Evolutionary conservation across 1,140 invertebrate species (phyloP), one percentile per base, ranked within the genome.

Genomic region (Micrasema minimum): DNA sequence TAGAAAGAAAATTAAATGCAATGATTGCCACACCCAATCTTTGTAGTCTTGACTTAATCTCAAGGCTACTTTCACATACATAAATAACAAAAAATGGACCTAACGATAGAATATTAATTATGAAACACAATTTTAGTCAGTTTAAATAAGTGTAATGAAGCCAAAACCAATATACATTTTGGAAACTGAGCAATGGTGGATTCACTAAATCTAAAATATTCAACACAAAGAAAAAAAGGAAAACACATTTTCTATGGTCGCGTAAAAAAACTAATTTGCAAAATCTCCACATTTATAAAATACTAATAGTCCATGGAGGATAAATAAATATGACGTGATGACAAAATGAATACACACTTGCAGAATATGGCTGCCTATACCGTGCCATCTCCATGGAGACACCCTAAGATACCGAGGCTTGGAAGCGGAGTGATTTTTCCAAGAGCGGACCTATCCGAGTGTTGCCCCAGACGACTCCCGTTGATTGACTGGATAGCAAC

Each of bases 341-440:
- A 7, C 57, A 48, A 71, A 65, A 57, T 46, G 16, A 20, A 48
- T 66, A 75, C 71, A 37, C 71, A 75, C 71, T 71, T 50, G 68
- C 37, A 35, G 74, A 71, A 65, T 75, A 75, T 10, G 57, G 37
- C n/a, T 72, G 74, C 46, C 74, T 66, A 53, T 75, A 75, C 18
- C 74, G 55, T 51, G 74, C 71, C 74, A 75, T 75, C 72, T 75
- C 74, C 74, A 75, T 75, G 71, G 74, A 75, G 59, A 75, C 74
- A 72, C 74, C 74, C 71, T 61, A 64, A 22, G 46, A 16, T 51
- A 26, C 62, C 35, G 46, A 50, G 46, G 38, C 37, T 35, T 31
- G 37, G 57, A 22, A 26, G 38, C 18, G 23, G 45, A 37, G 48
- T 12, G 16, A 66, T 9, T 38, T 51, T 50, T 66, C 26, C 26